Conservation (phyloP, 1,140 invertebrate species). For the Pogonomyrmex californicus region DNA sequence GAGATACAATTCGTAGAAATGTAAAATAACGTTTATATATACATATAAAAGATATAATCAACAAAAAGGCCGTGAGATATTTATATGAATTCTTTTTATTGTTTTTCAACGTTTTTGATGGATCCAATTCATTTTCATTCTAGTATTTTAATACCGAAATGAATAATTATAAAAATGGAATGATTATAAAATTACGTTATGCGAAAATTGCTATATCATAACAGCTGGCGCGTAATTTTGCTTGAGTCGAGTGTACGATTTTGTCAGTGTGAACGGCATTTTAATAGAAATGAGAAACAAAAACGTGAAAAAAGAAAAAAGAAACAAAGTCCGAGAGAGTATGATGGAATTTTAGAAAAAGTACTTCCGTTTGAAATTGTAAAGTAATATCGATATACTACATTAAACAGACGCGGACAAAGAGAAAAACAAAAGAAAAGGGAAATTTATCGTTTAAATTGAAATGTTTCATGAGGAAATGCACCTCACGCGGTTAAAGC, state of each 20-base stretch:
- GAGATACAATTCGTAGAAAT: not conserved
- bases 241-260: constrained; percentile 14
- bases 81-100: constrained; percentile 7
- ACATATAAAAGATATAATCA: not conserved
- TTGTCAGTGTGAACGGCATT: constrained; percentile 54
- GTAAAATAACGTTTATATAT: not conserved
- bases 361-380: constrained; percentile 68
- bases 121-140: constrained; percentile 5
- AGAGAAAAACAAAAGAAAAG: constrained; percentile 37
- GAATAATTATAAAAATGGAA: not conserved
- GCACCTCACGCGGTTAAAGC: constrained; percentile 36
- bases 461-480: constrained; percentile 56
- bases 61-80: not conserved
- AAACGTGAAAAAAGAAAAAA: constrained; percentile 23
- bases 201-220: not conserved
- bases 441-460: constrained; percentile 65
- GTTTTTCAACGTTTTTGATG: not conserved
- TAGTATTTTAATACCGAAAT: not conserved
- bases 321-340: constrained; percentile 7
- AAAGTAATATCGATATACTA: constrained; percentile 57
- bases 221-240: not conserved
- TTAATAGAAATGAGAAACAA: constrained; percentile 22
- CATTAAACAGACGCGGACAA: constrained; percentile 39
- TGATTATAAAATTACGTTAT: constrained; percentile 8
- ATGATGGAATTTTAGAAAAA: constrained; percentile 65